A percentile compares a stretch with the other conserved stretches of the same genome.
Conservation (phyloP, 2,113 vertebrate genomes). For the Dicrurus megarhynchus region DNA sequence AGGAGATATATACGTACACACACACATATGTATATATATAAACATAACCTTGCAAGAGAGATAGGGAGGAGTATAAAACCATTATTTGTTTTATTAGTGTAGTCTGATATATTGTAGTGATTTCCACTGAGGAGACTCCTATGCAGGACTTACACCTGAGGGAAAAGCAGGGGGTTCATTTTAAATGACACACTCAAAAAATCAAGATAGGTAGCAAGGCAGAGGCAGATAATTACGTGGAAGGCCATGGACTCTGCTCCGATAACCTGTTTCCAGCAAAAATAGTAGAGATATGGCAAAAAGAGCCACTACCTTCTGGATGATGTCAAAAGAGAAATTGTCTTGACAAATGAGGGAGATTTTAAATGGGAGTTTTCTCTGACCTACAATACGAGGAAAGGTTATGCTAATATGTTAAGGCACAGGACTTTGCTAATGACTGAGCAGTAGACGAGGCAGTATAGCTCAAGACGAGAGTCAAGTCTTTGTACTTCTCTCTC, state of each 20-base stretch:
- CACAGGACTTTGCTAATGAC: constrained; percentile 38
- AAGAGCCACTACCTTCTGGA: neutral
- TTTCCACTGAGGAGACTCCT: neutral
- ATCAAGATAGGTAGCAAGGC: neutral
- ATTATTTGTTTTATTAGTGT: neutral
- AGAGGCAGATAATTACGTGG: neutral
- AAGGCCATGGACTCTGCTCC: neutral
- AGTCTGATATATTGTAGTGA: neutral
- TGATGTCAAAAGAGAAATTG: constrained; percentile 54
- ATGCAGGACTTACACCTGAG: neutral
- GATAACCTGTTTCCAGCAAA: neutral
- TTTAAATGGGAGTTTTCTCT: constrained; percentile 54
- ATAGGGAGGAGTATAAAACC: neutral
- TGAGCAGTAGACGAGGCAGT: neutral
- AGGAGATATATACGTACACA: neutral
- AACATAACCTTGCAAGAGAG: neutral
- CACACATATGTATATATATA: neutral
- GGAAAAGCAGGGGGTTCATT: neutral
- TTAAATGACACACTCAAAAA: neutral
- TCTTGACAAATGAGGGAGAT: constrained; percentile 61
- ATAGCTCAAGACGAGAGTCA: neutral
- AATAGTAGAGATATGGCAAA: neutral
- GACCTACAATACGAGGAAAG: constrained; percentile 44
- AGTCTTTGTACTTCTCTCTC: constrained; percentile 22
- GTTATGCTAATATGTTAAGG: constrained; percentile 56